Base-by-base conservation (phyloP, 2,888 invertebrate genomes). In the Xanthorhoe designata region DNA sequence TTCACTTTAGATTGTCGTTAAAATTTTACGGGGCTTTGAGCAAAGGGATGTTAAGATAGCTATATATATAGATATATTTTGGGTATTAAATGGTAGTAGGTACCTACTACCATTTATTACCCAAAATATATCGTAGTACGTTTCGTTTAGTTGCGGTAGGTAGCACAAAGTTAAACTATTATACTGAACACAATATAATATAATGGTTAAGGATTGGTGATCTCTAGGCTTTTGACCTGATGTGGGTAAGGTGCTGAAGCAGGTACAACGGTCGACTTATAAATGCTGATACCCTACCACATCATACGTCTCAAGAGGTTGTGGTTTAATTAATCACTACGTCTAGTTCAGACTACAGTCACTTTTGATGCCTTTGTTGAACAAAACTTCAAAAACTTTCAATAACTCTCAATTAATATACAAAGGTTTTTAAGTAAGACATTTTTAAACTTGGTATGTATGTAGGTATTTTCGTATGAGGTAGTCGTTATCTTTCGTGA, bases 221-320 rank as follows among this genome's bases (percentile, higher is more conserved):
- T 24, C 24, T 24, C 24, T 24, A 24, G 24, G 4, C 24, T 24
- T 24, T 24, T 24, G 24, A 24, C 2, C 24, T 1, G 4, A 24
- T 24, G 4, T 24, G 24, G 24, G 24, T 32, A 42, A 42, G 0
- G 38, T 42, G 38, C 4, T 42, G 10, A 13, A 42, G 13, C 32
- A 32, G 24, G 32, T 32, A 42, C 38, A 42, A 42, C 13, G 38
- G 38, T 13, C 38, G 32, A 32, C 32, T 32, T 13, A 5, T 57
- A 57, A 10, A 49, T 8, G 47, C 32, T 29, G 32, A 18, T 7
- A 57, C 10, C 7, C 13, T 32, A 42, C 38, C 38, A 42, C 18
- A 56, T 45, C 45, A 45, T 24, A 55, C 19, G 55, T 47, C 29
- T 42, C 42, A 42, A 42, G 55, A 55, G 42, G 19, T 45, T 6